Conservation (phyloP, 2,888 invertebrate species). For the Cantharis lateralis region DNA sequence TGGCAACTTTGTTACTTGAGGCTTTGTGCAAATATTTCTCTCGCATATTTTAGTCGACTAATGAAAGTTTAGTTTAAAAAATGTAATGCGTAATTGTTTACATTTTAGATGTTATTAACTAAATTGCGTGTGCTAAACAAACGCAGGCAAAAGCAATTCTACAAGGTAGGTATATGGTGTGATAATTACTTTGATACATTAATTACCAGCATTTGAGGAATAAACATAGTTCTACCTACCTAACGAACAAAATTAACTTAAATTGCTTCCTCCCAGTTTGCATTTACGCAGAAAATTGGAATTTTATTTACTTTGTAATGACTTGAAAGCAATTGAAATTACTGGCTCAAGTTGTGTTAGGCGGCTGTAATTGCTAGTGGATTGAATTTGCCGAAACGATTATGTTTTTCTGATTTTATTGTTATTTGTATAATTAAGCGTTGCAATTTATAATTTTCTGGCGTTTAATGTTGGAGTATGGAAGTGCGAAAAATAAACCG, state of each 20-base stretch:
- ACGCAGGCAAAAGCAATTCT: neutral
- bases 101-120: neutral
- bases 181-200: constrained; percentile 8
- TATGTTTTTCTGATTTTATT: neutral
- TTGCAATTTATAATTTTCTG: neutral
- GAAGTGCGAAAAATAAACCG: neutral
- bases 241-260: neutral
- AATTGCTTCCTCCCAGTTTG: neutral
- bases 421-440: neutral
- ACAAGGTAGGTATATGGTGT: neutral
- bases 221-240: neutral
- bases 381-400: neutral
- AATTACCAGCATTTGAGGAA: neutral
- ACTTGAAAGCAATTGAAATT: constrained; percentile 3
- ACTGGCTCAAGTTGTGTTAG: neutral
- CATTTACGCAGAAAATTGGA: constrained; percentile 4
- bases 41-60: too few species aligned
- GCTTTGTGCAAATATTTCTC: too few species aligned
- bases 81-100: neutral
- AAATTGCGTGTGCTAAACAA: neutral
- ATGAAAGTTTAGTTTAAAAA: neutral
- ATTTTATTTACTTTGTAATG: neutral
- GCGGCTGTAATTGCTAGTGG: neutral
- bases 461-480: neutral
- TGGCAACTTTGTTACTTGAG: neutral